Base-by-base conservation (phyloP, 2,888 invertebrate genomes). In the Lysandra coridon region DNA sequence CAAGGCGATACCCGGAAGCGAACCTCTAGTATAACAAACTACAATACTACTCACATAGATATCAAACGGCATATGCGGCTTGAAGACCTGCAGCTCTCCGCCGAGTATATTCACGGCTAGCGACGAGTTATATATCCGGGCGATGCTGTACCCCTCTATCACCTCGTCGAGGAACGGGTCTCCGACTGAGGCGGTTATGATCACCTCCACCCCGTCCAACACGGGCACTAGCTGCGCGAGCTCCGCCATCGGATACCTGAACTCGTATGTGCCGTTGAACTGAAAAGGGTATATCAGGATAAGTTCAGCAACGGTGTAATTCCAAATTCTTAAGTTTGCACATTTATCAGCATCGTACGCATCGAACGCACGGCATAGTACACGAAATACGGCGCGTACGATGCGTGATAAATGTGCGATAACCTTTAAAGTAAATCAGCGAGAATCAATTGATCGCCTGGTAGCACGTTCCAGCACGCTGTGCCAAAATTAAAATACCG, bases 61-160 rank as follows among this genome's bases (percentile, higher is more conserved):
- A 82, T 97, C 97, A 85, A 98, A 97, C 0, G 98, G 98, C 97
- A 99, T 98, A 10, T 98, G 96, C 0, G 99, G 99, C 89, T 99
- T 99, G 92, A 99, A 99, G 23, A 99, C 97, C 90, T 99, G 98
- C 7, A 99, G 98, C 0, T 97, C 96, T 57, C 98, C 98, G 0
- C 99, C 99, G 2, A 99, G 95, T 90, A 99, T 98, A 62, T 96
- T 95, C 1, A 99, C 95, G 79, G 96, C 96, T 7, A 98, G 95
- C 7, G 97, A 97, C 0, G 98, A 98, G 92, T 98, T 98, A 88
- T 97, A 98, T 78, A 99, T 96, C 83, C 98, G 84, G 0, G 98
- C 97, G 80, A 97, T 96, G 17, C 98, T 97, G 93, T 96, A 98
- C 0, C 99, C 99, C 82, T 97, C 97, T 75, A 98, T 96, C 76